A percentile compares a stretch with the other conserved stretches of the same genome.
phyloP scores from a whole-genome alignment of 2,888 invertebrate genomes.

The Agrilus cyanescens region DNA sequence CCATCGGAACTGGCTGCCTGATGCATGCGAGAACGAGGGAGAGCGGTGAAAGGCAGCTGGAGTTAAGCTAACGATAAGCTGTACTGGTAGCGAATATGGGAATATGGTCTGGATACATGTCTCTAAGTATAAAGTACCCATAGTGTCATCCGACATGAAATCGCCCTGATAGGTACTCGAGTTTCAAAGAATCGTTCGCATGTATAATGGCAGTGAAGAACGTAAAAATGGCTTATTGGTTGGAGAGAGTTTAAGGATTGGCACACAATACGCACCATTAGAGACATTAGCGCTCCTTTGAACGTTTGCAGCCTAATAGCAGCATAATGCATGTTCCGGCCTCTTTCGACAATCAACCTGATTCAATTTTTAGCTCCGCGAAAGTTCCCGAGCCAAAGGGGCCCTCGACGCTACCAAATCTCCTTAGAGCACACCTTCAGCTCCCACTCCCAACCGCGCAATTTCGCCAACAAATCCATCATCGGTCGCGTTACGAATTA shows the following conservation, averaged over 20 bases:
- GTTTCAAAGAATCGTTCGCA: too few species aligned
- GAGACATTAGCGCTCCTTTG: conserved; percentile 34
- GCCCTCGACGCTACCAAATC: conserved; percentile 9
- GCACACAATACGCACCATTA: conserved; percentile 32
- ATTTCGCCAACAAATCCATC: neutral
- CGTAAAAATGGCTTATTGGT: conserved; percentile 29
- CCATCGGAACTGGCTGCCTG: too few species aligned
- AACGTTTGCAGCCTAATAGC: conserved; percentile 34
- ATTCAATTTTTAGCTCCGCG: conserved; percentile 32
- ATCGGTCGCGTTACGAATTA: too few species aligned
- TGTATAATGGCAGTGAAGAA: conserved; percentile 8
- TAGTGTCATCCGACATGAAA: too few species aligned
- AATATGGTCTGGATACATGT: too few species aligned
- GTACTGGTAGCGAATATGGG: too few species aligned
- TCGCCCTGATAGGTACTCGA: too few species aligned
- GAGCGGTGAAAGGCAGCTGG: too few species aligned
- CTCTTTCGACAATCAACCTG: conserved; percentile 32
- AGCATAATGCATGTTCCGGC: conserved; percentile 30
- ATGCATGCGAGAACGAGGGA: too few species aligned
- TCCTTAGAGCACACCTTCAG: conserved; percentile 4
- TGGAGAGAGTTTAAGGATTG: conserved; percentile 31
- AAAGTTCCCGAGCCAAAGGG: conserved; percentile 17
- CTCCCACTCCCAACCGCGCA: conserved; percentile 1
- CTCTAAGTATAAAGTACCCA: too few species aligned
- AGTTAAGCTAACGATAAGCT: too few species aligned